Evolutionary conservation across 1,140 invertebrate genomes (phyloP).

Genomic region (Capitella teleta): DNA sequence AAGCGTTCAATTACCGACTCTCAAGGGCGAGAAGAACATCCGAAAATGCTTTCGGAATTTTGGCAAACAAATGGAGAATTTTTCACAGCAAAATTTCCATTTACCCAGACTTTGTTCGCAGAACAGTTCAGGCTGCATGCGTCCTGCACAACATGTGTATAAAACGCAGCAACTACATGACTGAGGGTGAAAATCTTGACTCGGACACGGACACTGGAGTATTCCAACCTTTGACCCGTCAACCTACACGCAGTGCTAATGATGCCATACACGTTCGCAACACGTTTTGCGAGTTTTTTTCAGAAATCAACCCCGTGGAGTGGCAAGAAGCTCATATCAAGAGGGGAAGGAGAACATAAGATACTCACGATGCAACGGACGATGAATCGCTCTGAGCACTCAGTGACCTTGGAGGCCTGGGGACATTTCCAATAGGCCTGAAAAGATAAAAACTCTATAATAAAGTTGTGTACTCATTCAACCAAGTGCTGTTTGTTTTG

Average conservation of each 20-base stretch:
- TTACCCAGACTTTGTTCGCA: neutral
- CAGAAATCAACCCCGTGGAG: neutral
- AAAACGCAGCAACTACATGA: neutral
- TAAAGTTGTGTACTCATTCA: no score
- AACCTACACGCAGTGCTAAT: neutral
- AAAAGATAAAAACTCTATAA: no score
- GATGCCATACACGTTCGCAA: neutral
- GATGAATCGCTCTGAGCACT: no score
- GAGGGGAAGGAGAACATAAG: no score
- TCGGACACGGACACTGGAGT: neutral
- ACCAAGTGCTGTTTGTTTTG: no score
- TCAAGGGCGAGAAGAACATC: conserved; percentile 16
- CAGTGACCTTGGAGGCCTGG: no score
- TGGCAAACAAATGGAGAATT: conserved; percentile 16
- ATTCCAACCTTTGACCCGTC: neutral
- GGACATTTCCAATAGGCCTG: no score
- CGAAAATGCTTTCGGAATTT: conserved; percentile 10
- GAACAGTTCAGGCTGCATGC: neutral
- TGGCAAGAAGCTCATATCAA: conserved; percentile 1
- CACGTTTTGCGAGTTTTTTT: conserved; percentile 1
- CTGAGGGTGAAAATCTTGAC: neutral
- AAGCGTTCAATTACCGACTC: conserved; percentile 42
- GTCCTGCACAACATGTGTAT: conserved; percentile 3
- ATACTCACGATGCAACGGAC: no score
- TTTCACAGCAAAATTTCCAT: conserved; percentile 20